Conservation (phyloP, 1,140 invertebrate genomes). For the Drosophila saltans region DNA sequence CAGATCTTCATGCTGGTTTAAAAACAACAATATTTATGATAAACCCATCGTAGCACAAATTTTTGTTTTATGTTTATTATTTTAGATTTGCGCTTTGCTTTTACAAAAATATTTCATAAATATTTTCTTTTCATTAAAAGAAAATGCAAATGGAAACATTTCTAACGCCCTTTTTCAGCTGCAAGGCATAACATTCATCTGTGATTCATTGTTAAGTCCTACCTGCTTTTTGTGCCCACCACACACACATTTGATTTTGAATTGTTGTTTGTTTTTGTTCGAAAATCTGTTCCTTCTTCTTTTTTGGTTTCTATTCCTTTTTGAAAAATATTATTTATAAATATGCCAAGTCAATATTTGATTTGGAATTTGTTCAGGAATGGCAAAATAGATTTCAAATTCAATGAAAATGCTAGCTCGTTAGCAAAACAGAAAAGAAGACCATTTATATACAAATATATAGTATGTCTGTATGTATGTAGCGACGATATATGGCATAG, state of each 20-base stretch:
- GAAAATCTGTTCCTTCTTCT: conserved; percentile 17
- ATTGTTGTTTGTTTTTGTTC: conserved; percentile 53
- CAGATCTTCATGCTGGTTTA: no score
- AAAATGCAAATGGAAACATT: conserved; percentile 63
- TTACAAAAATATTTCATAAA: conserved; percentile 38
- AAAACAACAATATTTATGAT: background rate
- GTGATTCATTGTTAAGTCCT: conserved; percentile 31
- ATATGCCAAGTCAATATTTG: conserved; percentile 69
- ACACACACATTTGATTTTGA: conserved; percentile 5
- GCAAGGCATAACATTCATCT: no score
- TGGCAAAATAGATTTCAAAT: background rate
- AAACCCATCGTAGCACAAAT: background rate
- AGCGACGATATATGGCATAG: conserved; percentile 37
- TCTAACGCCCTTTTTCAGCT: conserved; percentile 37
- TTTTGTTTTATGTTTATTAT: conserved; percentile 5
- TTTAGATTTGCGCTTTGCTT: conserved; percentile 14
- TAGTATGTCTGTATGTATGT: conserved; percentile 8
- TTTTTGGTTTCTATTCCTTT: background rate
- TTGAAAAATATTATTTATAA: conserved; percentile 56
- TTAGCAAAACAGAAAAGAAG: conserved; percentile 56
- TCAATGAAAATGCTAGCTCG: conserved; percentile 33
- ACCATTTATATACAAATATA: conserved; percentile 26
- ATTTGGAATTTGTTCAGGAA: conserved; percentile 12
- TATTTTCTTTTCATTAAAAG: conserved; percentile 69
- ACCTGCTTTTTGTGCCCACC: conserved; percentile 39